Evolutionary conservation across 30 jellyfish, hydroid and myxozoan species (phyloP).

Genomic region (Pelagia noctiluca): DNA sequence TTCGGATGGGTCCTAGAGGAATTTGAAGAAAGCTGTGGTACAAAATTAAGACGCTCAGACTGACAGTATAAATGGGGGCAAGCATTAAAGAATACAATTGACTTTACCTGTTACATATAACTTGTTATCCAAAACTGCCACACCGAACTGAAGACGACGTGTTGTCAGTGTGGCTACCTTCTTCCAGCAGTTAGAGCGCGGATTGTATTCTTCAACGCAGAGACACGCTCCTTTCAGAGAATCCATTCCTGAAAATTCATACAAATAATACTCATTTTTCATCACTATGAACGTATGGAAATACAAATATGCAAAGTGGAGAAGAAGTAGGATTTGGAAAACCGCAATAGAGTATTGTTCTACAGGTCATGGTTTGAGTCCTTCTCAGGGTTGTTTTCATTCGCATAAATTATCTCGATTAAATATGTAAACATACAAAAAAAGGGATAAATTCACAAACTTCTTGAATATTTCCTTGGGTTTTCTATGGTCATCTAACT

Average conservation of each 20-base stretch:
- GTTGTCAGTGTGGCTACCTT: constrained; percentile 88
- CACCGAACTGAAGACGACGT: constrained; percentile 93
- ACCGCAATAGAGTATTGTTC: background rate
- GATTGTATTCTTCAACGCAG: constrained; percentile 92
- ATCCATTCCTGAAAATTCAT: constrained; percentile 79
- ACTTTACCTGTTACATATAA: constrained; percentile 83
- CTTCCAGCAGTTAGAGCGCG: constrained; percentile 81
- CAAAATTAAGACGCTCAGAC: constrained; percentile 4
- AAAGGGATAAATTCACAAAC: too few species aligned
- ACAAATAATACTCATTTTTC: background rate
- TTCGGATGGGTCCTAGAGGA: too few species aligned
- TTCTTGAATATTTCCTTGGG: too few species aligned
- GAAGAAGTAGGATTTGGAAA: background rate
- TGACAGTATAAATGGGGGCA: too few species aligned
- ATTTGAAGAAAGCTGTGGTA: too few species aligned
- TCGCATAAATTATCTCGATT: too few species aligned
- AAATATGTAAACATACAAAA: too few species aligned
- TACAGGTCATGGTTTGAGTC: too few species aligned
- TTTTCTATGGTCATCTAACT: too few species aligned
- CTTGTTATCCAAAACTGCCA: constrained; percentile 89
- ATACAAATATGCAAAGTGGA: too few species aligned
- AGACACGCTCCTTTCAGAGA: constrained; percentile 91
- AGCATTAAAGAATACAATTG: background rate
- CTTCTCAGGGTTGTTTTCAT: too few species aligned
- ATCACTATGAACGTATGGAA: too few species aligned